A percentile compares a stretch with the other conserved stretches of the same genome.
phyloP scores from a whole-genome alignment of 2,797 vertebrate species.

The Cirrhinus molitorella region DNA sequence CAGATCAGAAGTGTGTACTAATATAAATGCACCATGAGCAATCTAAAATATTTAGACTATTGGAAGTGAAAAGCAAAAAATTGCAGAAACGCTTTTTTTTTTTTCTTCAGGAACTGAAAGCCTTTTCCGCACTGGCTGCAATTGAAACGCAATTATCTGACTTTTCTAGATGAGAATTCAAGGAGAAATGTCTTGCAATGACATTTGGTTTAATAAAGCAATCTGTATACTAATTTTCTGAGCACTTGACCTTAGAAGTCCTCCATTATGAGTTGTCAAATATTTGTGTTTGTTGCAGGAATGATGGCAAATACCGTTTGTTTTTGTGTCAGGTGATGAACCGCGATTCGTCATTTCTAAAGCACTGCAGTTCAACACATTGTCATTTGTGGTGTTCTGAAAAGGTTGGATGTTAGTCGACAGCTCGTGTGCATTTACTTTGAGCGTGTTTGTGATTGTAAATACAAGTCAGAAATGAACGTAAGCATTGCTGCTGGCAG shows the following conservation, averaged over 20 bases:
- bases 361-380: not conserved
- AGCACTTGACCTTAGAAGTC: conserved; percentile 49
- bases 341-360: not conserved
- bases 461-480: conserved; percentile 16
- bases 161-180: conserved; percentile 37
- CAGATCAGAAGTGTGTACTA: conserved; percentile 28
- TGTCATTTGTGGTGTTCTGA: not conserved
- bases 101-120: conserved; percentile 34
- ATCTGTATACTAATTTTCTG: conserved; percentile 49
- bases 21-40: conserved; percentile 48
- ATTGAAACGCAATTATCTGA: conserved; percentile 53
- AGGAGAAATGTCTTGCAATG: conserved; percentile 36
- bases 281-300: conserved; percentile 5
- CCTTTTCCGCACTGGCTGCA: conserved; percentile 4
- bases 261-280: conserved; percentile 17
- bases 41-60: conserved; percentile 33
- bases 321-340: conserved; percentile 1
- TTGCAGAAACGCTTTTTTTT: conserved; percentile 23
- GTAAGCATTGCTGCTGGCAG: not conserved
- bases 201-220: conserved; percentile 47
- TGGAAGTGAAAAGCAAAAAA: not conserved
- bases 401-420: not conserved
- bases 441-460: not conserved
- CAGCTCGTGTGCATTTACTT: not conserved
- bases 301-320: conserved; percentile 21